phyloP scores from a whole-genome alignment of 2,888 invertebrate genomes.

The Agapostemon virescens region DNA sequence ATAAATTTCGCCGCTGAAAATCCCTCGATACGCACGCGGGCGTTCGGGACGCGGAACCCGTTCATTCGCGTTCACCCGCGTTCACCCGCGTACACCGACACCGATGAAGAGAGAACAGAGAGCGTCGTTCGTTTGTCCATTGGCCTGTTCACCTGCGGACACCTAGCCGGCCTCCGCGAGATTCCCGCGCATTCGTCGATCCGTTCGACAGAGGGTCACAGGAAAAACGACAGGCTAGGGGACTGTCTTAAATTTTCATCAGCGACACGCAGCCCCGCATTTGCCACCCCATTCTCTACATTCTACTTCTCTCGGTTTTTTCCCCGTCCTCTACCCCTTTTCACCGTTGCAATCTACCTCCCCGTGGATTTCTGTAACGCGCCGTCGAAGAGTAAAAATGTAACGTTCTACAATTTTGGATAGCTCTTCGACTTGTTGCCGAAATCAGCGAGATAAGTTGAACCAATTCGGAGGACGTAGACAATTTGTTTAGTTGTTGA shows the following conservation, averaged over 20 bases:
- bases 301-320: too few relatives aligned
- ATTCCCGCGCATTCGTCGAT: constrained; percentile 37
- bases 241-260: constrained; percentile 43
- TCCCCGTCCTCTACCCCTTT: too few relatives aligned
- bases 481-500: too few relatives aligned
- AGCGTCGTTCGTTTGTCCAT: constrained; percentile 30
- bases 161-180: constrained; percentile 15
- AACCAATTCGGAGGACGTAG: too few relatives aligned
- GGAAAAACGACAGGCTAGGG: constrained; percentile 11
- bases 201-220: constrained; percentile 10
- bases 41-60: not conserved
- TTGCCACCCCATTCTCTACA: constrained; percentile 2
- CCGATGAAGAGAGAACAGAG: not conserved
- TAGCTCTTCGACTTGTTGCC: too few relatives aligned
- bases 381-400: too few relatives aligned
- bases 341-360: too few relatives aligned
- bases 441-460: too few relatives aligned
- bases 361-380: too few relatives aligned
- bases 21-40: constrained; percentile 63
- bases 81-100: not conserved
- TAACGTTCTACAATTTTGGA: too few relatives aligned
- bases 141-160: constrained; percentile 37
- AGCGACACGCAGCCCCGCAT: constrained; percentile 3
- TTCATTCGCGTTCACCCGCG: constrained; percentile 6
- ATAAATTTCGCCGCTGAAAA: constrained; percentile 69